phyloP scores from a whole-genome alignment of 2,888 invertebrate species.

The Euzophera pinguis region DNA sequence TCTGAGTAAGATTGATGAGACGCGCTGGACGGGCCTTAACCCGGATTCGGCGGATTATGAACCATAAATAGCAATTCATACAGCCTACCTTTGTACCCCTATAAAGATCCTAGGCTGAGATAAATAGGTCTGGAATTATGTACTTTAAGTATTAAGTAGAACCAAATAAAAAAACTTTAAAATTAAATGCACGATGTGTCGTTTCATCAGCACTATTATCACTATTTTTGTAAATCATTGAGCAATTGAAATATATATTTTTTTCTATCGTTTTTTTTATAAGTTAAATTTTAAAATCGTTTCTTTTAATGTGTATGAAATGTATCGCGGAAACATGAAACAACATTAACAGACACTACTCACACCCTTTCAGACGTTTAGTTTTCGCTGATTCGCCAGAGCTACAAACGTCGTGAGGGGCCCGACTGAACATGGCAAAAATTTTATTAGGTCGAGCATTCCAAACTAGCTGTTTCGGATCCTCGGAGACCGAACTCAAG shows the following conservation, averaged over 20 bases:
- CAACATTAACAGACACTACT: too few relatives aligned
- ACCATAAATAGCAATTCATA: constrained; percentile 60
- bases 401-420: not conserved
- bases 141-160: too few relatives aligned
- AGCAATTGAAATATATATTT: too few relatives aligned
- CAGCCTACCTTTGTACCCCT: constrained; percentile 29
- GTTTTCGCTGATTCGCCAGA: not conserved
- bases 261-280: too few relatives aligned
- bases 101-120: not conserved
- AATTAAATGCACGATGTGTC: too few relatives aligned
- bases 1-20: constrained; percentile 74
- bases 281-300: too few relatives aligned
- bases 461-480: constrained; percentile 31
- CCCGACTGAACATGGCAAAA: constrained; percentile 25
- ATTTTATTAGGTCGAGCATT: constrained; percentile 33
- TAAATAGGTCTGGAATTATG: constrained; percentile 9
- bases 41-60: constrained; percentile 62
- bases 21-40: constrained; percentile 42
- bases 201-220: too few relatives aligned
- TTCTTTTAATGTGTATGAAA: too few relatives aligned
- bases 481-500: constrained; percentile 37
- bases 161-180: too few relatives aligned
- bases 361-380: too few relatives aligned
- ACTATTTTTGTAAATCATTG: too few relatives aligned
- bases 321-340: too few relatives aligned